Conservation (phyloP, 2,797 vertebrate genomes). For the Champsocephalus esox region DNA sequence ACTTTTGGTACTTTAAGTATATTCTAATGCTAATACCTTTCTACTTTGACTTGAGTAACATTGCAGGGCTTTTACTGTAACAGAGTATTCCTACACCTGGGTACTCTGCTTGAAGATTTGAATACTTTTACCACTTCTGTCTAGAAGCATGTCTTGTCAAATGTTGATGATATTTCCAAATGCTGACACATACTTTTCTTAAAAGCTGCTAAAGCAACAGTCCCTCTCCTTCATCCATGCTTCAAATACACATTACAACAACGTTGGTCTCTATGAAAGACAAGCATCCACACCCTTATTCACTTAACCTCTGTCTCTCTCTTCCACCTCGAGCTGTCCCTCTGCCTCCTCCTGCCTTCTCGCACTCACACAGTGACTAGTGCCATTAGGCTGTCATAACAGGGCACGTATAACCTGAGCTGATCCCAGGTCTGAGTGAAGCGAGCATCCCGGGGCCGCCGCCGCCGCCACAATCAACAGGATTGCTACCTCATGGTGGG, state of each 20-base stretch:
- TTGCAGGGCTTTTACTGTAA: no score
- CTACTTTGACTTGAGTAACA: no score
- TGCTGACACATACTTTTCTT: neutral
- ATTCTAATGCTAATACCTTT: no score
- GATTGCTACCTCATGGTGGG: constrained; percentile 59
- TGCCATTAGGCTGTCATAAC: constrained; percentile 75
- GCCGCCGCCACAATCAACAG: constrained; percentile 39
- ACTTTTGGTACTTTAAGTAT: no score
- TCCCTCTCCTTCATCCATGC: neutral
- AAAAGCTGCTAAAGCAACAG: neutral
- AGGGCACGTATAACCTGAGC: constrained; percentile 67
- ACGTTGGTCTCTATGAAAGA: neutral
- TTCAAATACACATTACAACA: neutral
- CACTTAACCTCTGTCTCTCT: neutral
- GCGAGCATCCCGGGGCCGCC: constrained; percentile 43
- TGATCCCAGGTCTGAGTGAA: constrained; percentile 63
- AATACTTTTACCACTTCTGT: no score
- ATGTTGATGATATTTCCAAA: no score
- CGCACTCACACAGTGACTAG: constrained; percentile 58
- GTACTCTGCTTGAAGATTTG: no score
- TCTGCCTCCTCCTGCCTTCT: constrained; percentile 6
- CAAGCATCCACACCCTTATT: constrained; percentile 5
- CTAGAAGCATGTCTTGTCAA: no score
- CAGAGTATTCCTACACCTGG: no score
- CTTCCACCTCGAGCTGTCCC: constrained; percentile 8